phyloP scores from a whole-genome alignment of 2,888 invertebrate species.

The Amphipyra berbera region DNA sequence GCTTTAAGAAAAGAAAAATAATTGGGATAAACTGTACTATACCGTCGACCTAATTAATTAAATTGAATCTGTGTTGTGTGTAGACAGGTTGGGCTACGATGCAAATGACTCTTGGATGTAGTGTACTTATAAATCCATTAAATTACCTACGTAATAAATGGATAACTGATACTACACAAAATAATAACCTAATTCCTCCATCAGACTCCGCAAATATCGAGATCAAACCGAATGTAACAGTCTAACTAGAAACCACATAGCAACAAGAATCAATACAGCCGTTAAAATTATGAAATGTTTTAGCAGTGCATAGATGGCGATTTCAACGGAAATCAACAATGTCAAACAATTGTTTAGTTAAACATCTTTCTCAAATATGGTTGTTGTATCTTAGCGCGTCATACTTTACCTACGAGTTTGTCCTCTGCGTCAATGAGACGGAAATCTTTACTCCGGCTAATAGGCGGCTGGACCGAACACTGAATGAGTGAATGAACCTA shows the following conservation, averaged over 20 bases:
- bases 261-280: not conserved
- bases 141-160: too few species aligned
- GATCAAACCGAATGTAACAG: not conserved
- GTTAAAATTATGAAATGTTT: slow-evolving; percentile 28
- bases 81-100: too few species aligned
- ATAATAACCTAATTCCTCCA: too few species aligned
- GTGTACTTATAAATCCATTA: too few species aligned
- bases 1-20: slow-evolving; percentile 20
- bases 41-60: slow-evolving; percentile 26
- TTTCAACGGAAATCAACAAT: slow-evolving; percentile 43
- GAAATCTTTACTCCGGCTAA: slow-evolving; percentile 60
- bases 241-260: not conserved
- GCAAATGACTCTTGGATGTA: too few species aligned
- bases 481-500: slow-evolving; percentile 65
- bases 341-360: slow-evolving; percentile 41
- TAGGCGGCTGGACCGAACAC: slow-evolving; percentile 59
- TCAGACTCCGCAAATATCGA: not conserved
- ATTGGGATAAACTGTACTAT: slow-evolving; percentile 18
- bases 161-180: too few species aligned
- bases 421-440: slow-evolving; percentile 46
- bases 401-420: slow-evolving; percentile 35
- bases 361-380: slow-evolving; percentile 46
- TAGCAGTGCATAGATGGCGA: slow-evolving; percentile 28
- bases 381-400: slow-evolving; percentile 44
- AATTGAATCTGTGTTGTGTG: too few species aligned